Percentiles rank a stretch among this genome's conserved stretches.
Conservation (phyloP, 1,140 invertebrate species). For the Drosophila grimshawi region DNA sequence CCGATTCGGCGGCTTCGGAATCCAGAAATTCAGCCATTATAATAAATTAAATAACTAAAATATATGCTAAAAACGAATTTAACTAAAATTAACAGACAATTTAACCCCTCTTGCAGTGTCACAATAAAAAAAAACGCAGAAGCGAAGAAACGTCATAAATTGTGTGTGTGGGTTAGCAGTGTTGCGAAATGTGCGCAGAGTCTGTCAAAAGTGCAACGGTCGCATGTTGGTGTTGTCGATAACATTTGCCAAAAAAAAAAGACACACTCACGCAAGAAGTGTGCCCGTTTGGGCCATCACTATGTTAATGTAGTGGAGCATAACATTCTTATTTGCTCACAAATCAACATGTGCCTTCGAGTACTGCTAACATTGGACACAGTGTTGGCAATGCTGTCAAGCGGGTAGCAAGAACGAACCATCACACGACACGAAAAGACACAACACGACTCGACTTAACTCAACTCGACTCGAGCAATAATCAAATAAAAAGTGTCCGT, state of each 20-base stretch:
- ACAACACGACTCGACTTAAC: too few species aligned
- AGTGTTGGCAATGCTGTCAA: slow-evolving; percentile 44
- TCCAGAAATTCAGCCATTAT: slow-evolving; percentile 92
- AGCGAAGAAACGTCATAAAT: slow-evolving; percentile 36
- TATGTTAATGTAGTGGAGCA: slow-evolving; percentile 15
- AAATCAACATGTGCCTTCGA: slow-evolving; percentile 34
- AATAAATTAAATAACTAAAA: slow-evolving; percentile 77
- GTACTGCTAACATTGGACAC: slow-evolving; percentile 19
- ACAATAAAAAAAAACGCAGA: slow-evolving; percentile 71
- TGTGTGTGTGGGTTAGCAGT: slow-evolving; percentile 3
- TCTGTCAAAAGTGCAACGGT: background rate
- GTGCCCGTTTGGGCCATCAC: background rate
- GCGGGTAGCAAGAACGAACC: slow-evolving; percentile 38
- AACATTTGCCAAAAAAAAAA: background rate
- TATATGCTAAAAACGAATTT: slow-evolving; percentile 74
- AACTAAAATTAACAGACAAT: slow-evolving; percentile 72
- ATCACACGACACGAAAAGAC: slow-evolving; percentile 17
- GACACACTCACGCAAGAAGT: too few species aligned
- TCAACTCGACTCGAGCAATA: slow-evolving; percentile 19
- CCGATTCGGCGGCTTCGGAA: slow-evolving; percentile 93
- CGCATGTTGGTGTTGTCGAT: slow-evolving; percentile 16
- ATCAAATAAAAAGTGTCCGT: slow-evolving; percentile 48
- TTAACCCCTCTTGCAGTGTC: slow-evolving; percentile 65
- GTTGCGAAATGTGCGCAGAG: slow-evolving; percentile 3
- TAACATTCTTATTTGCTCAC: slow-evolving; percentile 18